Evolutionary conservation across 2,888 invertebrate genomes (phyloP).

Genomic region (Megaustenia siamemsis): DNA sequence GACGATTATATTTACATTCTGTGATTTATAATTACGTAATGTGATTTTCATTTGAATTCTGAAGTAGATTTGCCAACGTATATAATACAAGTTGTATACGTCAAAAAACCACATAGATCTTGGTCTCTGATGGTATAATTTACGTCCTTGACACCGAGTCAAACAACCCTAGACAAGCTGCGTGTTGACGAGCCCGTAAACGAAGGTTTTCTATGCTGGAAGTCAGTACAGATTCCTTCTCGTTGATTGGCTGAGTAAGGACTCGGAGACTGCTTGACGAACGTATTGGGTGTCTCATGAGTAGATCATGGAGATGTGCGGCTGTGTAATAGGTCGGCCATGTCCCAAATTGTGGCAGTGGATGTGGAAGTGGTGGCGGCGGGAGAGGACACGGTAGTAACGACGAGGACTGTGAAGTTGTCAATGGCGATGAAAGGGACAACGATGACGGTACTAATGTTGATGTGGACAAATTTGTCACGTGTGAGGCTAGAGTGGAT

Average conservation of each 20-base stretch:
- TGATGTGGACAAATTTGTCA: conserved; percentile 38
- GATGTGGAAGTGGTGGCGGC: conserved; percentile 44
- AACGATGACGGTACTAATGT: conserved; percentile 9
- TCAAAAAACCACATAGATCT: too few species aligned
- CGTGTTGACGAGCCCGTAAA: conserved; percentile 68
- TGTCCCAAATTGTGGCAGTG: conserved; percentile 39
- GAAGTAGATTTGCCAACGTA: too few species aligned
- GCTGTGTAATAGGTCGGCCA: conserved; percentile 36
- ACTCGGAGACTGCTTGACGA: neutral
- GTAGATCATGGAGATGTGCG: conserved; percentile 49
- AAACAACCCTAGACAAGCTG: conserved; percentile 62
- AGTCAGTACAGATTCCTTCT: conserved; percentile 88
- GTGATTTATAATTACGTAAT: too few species aligned
- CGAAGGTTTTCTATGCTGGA: conserved; percentile 86
- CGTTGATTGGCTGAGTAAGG: conserved; percentile 28
- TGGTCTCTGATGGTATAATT: too few species aligned
- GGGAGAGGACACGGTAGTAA: conserved; percentile 47
- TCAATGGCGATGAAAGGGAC: neutral
- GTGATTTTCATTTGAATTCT: too few species aligned
- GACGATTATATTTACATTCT: too few species aligned
- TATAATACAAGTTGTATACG: too few species aligned
- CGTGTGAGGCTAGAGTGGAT: conserved; percentile 47
- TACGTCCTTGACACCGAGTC: conserved; percentile 44
- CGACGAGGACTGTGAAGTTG: conserved; percentile 27
- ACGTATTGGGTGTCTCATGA: conserved; percentile 26